Evolutionary conservation across 53 echinoderm and acorn worm species (phyloP).

Genomic region (Temnopleurus reevesii): DNA sequence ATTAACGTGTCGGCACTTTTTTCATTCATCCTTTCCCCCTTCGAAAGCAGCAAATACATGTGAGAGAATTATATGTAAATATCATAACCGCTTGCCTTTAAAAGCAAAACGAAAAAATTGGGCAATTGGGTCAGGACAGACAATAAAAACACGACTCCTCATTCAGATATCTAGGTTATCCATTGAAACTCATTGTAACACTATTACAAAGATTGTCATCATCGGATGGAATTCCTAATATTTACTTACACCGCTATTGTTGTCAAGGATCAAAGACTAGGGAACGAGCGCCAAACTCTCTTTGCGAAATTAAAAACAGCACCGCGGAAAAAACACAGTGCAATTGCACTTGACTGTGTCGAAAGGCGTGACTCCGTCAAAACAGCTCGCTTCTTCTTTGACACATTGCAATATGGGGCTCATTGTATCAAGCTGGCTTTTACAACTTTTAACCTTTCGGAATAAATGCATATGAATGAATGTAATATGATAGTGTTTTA

Average conservation of each 20-base stretch:
- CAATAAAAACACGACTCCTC: conserved; percentile 1
- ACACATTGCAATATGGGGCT: conserved; percentile 30
- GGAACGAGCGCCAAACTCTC: neutral
- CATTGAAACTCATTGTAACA: neutral
- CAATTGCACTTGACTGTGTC: neutral
- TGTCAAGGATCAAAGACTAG: neutral
- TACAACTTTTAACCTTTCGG: neutral
- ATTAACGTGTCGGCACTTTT: conserved; percentile 1
- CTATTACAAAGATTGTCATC: conserved; percentile 52
- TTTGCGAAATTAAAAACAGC: conserved; percentile 26
- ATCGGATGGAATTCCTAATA: conserved; percentile 48
- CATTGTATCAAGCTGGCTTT: neutral
- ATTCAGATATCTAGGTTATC: conserved; percentile 38
- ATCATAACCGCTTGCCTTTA: neutral
- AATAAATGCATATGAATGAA: conserved; percentile 13
- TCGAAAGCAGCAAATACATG: neutral
- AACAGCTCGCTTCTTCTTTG: conserved; percentile 9
- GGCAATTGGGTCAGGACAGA: conserved; percentile 27
- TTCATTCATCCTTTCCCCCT: neutral
- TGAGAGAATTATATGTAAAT: neutral
- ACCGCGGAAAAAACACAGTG: conserved; percentile 31
- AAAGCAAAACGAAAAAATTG: neutral
- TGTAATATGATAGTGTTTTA: neutral
- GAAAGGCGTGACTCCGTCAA: conserved; percentile 12
- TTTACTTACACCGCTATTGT: conserved; percentile 45